Evolutionary conservation across 2,888 invertebrate species (phyloP), one percentile per base, ranked within the genome.

Genomic region (Bellardia bayeri): DNA sequence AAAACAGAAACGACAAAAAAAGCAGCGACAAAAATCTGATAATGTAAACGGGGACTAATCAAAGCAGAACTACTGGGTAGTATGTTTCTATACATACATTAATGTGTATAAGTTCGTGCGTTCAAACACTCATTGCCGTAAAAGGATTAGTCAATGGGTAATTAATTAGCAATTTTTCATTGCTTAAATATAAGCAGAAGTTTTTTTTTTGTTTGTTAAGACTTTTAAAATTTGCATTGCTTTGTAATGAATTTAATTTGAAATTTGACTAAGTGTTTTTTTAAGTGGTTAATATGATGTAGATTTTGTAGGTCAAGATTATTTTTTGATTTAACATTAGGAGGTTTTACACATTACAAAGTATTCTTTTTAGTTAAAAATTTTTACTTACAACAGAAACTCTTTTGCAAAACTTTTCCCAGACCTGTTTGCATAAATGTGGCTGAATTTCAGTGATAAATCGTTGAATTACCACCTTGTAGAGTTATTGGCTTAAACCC

Each of bases 91-190:
- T 40, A 8, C 33, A 45, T 45, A 11, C 9, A 49, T 49, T 1
- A 14, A 49, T 49, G 0, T 49, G 14, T 49, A 3, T 49, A 49
- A 4, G 49, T 49, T 14, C 14, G 40, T 45, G 4, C 30, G 51
- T 63, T 72, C 33, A 30, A 5, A 33, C 42, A 45, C 13, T 64
- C 33, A 33, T 76, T 61, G 54, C 75, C 63, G n/a, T 81, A 83
- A 80, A 76, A 56, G 56, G 56, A 68, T 79, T 79, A 68, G 69
- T 61, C 58, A 71, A 33, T 69, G 72, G 69, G 56, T 84, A 78
- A 84, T 87, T 76, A 87, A 76, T 80, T 71, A 61, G 86, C 76
- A 81, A 87, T 87, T 81, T 82, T 80, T 83, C 54, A 71, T 30
- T 58, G 11, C 30, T 58, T 58, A 13, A 58, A 51, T 51, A 51